These are phyloP conservation scores for Dascillus cervinus DNA, from an alignment of 2,888 invertebrate genomes.

Conservation along the genomic window DNA sequence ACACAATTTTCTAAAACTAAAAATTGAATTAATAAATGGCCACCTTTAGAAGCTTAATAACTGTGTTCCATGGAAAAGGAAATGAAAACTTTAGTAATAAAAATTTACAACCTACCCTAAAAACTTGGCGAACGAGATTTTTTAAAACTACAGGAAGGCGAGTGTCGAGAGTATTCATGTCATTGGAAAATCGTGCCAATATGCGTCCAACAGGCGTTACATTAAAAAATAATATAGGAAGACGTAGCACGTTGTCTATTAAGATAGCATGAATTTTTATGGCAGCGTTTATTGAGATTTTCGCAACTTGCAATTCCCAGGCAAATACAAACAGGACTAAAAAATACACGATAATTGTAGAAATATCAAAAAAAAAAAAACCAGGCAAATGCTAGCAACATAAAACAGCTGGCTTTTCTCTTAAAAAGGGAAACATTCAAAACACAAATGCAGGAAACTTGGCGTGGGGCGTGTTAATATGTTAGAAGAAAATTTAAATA, in stretches of 20 bases:
- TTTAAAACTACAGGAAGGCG: conserved; percentile 39
- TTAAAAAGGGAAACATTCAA: no score
- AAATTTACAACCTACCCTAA: conserved; percentile 16
- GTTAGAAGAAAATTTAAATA: conserved; percentile 25
- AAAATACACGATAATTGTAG: conserved; percentile 7
- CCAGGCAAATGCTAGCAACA: no score
- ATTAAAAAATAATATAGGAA: conserved; percentile 67
- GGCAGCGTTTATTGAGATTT: conserved; percentile 45
- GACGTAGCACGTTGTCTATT: conserved; percentile 52
- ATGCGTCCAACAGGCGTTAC: conserved; percentile 67
- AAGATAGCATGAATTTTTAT: conserved; percentile 48
- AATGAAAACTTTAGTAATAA: background rate
- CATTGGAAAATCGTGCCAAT: conserved; percentile 63
- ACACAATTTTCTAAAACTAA: no score
- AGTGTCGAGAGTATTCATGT: conserved; percentile 60
- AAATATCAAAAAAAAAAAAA: no score
- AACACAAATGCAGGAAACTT: no score
- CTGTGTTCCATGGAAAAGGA: background rate
- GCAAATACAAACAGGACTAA: conserved; percentile 11
- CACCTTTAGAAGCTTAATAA: no score
- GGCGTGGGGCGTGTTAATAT: no score
- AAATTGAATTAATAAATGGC: no score
- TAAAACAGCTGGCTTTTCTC: no score
- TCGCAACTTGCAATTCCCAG: conserved; percentile 45
- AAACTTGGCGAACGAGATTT: conserved; percentile 7